A percentile compares a stretch with the other conserved stretches of the same genome.
phyloP scores from a whole-genome alignment of 1,140 invertebrate genomes.

The Drosophila equinoxialis region DNA sequence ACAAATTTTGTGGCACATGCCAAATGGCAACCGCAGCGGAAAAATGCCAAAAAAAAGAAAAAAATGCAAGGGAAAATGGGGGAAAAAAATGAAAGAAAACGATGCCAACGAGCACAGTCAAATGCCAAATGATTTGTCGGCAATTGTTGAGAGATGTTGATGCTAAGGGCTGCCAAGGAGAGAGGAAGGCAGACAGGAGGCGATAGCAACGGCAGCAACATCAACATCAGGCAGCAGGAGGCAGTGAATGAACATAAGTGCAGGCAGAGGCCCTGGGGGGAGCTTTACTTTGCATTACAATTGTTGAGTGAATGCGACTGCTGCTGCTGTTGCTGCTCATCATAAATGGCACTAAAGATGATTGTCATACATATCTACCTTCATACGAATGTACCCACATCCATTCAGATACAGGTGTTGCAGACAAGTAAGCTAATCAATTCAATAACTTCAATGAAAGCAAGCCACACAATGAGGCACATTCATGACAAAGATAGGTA shows the following conservation, averaged over 20 bases:
- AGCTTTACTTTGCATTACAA: slow-evolving; percentile 9
- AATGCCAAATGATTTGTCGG: slow-evolving; percentile 79
- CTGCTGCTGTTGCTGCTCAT: neutral
- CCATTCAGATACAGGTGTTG: slow-evolving; percentile 1
- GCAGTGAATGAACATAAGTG: slow-evolving; percentile 6
- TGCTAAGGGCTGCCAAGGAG: neutral
- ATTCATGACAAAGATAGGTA: too few relatives aligned
- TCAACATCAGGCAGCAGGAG: neutral
- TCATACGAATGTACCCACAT: neutral
- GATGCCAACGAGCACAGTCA: slow-evolving; percentile 47
- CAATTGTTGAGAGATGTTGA: slow-evolving; percentile 58
- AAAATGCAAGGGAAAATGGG: slow-evolving; percentile 10
- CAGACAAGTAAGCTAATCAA: slow-evolving; percentile 10
- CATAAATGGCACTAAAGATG: slow-evolving; percentile 1
- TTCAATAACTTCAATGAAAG: slow-evolving; percentile 7
- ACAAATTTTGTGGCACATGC: slow-evolving; percentile 71
- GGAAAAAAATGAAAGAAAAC: slow-evolving; percentile 2
- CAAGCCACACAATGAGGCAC: neutral
- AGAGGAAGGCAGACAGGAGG: neutral
- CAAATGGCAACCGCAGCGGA: slow-evolving; percentile 72
- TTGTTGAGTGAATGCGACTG: slow-evolving; percentile 8
- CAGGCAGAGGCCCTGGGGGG: neutral
- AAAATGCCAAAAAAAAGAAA: slow-evolving; percentile 52
- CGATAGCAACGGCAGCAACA: neutral
- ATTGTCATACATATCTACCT: neutral